These are phyloP conservation scores for Eulithis testata DNA, from an alignment of 2,888 invertebrate species.

Conservation along the genomic window DNA sequence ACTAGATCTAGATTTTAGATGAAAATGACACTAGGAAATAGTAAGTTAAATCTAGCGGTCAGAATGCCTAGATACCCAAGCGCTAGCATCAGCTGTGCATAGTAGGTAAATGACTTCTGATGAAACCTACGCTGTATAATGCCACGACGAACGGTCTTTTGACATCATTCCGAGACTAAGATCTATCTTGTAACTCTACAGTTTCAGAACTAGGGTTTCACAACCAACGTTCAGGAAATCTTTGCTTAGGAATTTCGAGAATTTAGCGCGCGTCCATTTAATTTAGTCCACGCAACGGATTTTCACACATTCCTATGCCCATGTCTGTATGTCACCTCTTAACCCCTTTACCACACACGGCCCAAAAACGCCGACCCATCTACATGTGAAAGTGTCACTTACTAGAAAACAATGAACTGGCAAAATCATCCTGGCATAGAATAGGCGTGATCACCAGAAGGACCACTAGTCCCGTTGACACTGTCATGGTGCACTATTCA, in stretches of 20 bases:
- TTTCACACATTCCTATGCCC: constrained; percentile 26
- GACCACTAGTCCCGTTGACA: constrained; percentile 28
- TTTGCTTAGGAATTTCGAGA: constrained; percentile 3
- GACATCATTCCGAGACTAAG: neutral
- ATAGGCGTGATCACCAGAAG: constrained; percentile 23
- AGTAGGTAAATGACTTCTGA: too few species aligned
- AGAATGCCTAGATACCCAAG: too few species aligned
- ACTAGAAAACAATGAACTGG: constrained; percentile 33
- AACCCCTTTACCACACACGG: constrained; percentile 29
- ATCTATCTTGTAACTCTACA: neutral
- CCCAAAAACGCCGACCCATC: constrained; percentile 24
- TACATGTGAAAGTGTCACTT: constrained; percentile 25
- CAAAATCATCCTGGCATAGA: constrained; percentile 32
- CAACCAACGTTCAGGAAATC: neutral
- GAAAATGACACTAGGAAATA: too few species aligned
- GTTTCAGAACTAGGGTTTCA: neutral
- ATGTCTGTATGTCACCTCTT: constrained; percentile 26
- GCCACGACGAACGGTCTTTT: constrained; percentile 7
- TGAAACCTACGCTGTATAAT: neutral
- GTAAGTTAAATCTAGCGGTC: too few species aligned
- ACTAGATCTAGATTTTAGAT: too few species aligned
- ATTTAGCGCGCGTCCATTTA: neutral
- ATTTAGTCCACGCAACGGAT: constrained; percentile 17
- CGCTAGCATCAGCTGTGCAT: neutral
- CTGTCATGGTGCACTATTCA: constrained; percentile 33